Evolutionary conservation across 2,113 vertebrate genomes (phyloP), one percentile per base, ranked within the genome.

Genomic region (Irena cyanogastra): DNA sequence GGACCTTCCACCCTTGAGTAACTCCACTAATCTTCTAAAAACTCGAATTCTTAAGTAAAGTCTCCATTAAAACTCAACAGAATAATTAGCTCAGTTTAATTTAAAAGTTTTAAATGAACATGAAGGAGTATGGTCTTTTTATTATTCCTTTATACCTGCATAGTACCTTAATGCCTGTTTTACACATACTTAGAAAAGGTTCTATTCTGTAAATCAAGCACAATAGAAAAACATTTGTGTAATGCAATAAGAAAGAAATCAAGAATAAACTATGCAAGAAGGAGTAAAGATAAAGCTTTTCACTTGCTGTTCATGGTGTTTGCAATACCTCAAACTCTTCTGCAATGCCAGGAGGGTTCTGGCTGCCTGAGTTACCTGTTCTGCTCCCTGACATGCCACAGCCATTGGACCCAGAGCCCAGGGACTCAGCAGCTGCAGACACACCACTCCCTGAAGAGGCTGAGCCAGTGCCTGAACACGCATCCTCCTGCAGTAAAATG

Each of bases 401-500:
- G 95, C 98, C 98, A 28, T 98, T 98, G 24, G 98, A 99, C 10
- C 97, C 97, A 5, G 99, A 99, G 45, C 98, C 99, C 95, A 99
- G 97, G 24, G 98, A 99, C 16, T 98, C 98, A 0, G 98, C 97
- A 84, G 97, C 89, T 78, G 97, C 97, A 10, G 98, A 98, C 4
- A 96, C 95, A 11, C 94, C 96, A 1, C 98, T 98, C 33, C 98
- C 98, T 2, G 99, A 99, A 3, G 97, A 98, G 60, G 98, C 98
- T 1, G 99, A 99, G n/a, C 98, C 98, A 0, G 98, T 98, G 84
- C 98, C 98, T 0, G 98, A 99, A 90, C 97, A 98, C 0, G 98
- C 98, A 94, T 98, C 99, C 90, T 99, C 98, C 4, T 97, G 98
- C 83, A 99, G 97, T 10, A 99, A 93, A 81, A 99, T 97, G 81